Evolutionary conservation across 2,888 invertebrate species (phyloP).

Genomic region (Hylaea fasciaria): DNA sequence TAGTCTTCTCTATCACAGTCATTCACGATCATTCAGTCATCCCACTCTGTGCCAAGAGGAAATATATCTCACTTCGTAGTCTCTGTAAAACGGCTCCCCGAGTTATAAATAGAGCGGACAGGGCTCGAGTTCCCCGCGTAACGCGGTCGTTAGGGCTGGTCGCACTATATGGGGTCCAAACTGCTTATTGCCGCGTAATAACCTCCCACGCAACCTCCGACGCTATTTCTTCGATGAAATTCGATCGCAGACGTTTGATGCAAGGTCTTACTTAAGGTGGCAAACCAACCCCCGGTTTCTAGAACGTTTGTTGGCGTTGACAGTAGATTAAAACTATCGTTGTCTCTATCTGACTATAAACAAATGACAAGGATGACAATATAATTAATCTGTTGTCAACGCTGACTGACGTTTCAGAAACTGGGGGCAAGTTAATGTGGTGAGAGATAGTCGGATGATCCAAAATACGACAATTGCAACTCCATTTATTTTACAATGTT

Average conservation of each 20-base stretch:
- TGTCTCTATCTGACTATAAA: too few species aligned
- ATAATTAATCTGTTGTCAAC: too few species aligned
- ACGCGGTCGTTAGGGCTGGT: constrained; percentile 3
- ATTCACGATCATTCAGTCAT: too few species aligned
- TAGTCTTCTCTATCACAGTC: too few species aligned
- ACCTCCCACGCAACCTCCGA: constrained; percentile 11
- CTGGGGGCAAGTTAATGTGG: too few species aligned
- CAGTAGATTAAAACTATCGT: too few species aligned
- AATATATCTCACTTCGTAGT: neutral
- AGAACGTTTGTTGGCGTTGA: too few species aligned
- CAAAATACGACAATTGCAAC: neutral
- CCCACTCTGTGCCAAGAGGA: neutral
- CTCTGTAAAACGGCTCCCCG: constrained; percentile 2
- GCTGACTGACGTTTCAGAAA: too few species aligned
- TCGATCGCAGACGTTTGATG: neutral
- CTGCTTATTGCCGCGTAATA: constrained; percentile 2
- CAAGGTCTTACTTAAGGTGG: too few species aligned
- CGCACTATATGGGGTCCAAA: neutral
- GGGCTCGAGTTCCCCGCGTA: constrained; percentile 1
- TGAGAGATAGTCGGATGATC: neutral
- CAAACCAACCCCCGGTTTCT: too few species aligned
- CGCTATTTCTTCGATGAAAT: neutral
- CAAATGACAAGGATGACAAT: too few species aligned
- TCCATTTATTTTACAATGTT: too few species aligned
- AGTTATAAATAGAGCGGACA: neutral